Evolutionary conservation across 2,113 vertebrate genomes (phyloP).

Genomic region (Malurus melanocephalus): DNA sequence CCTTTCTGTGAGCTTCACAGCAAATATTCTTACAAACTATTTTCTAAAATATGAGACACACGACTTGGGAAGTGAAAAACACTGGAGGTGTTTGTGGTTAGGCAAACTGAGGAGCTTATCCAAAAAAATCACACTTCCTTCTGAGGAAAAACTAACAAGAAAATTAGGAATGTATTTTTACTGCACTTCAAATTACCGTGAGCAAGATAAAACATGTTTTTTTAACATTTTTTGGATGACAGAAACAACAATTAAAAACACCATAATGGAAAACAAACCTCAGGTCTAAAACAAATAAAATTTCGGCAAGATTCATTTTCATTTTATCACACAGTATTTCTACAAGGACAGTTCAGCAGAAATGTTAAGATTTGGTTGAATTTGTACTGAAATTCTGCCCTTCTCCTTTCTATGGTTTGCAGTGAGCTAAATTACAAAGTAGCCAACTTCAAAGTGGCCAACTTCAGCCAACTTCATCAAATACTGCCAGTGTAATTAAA

Average conservation of each 20-base stretch:
- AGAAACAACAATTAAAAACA: too few species aligned
- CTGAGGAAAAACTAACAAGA: neutral
- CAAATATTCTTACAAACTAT: neutral
- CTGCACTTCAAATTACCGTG: neutral
- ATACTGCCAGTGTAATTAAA: neutral
- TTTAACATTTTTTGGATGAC: neutral
- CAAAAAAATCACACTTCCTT: neutral
- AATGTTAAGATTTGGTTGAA: neutral
- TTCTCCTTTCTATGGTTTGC: neutral
- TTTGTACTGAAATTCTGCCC: neutral
- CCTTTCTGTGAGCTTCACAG: neutral
- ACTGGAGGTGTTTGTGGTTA: neutral
- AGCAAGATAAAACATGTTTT: neutral
- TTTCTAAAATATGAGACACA: neutral
- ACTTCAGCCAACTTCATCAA: too few species aligned
- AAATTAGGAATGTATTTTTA: neutral
- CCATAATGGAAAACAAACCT: neutral
- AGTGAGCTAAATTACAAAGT: neutral
- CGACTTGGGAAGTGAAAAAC: fast-evolving
- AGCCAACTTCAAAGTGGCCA: neutral
- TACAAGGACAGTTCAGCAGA: neutral
- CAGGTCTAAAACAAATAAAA: neutral
- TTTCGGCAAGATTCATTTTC: neutral
- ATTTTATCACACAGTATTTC: neutral
- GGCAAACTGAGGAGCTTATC: neutral